Conservation (phyloP, 1,140 invertebrate species). For the Drosophila pseudoobscura region DNA sequence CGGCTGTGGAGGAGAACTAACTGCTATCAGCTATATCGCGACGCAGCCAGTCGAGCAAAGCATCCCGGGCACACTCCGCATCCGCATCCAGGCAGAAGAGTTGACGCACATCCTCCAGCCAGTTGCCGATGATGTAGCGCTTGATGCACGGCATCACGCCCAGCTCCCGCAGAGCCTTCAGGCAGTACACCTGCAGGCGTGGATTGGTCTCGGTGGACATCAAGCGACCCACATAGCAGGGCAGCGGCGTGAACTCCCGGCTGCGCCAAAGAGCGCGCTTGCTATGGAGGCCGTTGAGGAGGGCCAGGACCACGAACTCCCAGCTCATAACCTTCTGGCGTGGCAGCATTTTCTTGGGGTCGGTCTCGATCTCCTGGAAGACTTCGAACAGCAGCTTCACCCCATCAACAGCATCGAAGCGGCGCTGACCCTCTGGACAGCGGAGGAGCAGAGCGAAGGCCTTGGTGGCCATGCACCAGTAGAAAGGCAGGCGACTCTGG, state of each 20-base stretch:
- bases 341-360: conserved; percentile 1
- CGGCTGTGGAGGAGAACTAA: neutral
- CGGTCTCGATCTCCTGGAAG: conserved; percentile 6
- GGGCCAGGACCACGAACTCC: conserved; percentile 53
- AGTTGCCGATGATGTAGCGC: conserved; percentile 63
- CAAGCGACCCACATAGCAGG: conserved; percentile 53
- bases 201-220: conserved; percentile 34
- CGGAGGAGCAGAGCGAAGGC: conserved; percentile 69
- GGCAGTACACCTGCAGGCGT: conserved; percentile 60
- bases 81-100: conserved; percentile 54
- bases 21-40: conserved; percentile 67
- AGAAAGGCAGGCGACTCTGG: conserved; percentile 36
- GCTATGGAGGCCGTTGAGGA: conserved; percentile 69
- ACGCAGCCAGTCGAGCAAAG: conserved; percentile 63
- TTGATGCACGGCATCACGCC: conserved; percentile 70
- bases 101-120: conserved; percentile 44
- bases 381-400: conserved; percentile 53
- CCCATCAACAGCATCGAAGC: conserved; percentile 63
- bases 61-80: conserved; percentile 59
- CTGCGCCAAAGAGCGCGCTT: conserved; percentile 67
- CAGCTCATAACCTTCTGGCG: conserved; percentile 43
- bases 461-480: conserved; percentile 57
- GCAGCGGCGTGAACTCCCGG: conserved; percentile 66
- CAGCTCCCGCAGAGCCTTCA: conserved; percentile 52
- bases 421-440: conserved; percentile 63